phyloP scores from a whole-genome alignment of 1,140 invertebrate genomes.

The Orussus abietinus region DNA sequence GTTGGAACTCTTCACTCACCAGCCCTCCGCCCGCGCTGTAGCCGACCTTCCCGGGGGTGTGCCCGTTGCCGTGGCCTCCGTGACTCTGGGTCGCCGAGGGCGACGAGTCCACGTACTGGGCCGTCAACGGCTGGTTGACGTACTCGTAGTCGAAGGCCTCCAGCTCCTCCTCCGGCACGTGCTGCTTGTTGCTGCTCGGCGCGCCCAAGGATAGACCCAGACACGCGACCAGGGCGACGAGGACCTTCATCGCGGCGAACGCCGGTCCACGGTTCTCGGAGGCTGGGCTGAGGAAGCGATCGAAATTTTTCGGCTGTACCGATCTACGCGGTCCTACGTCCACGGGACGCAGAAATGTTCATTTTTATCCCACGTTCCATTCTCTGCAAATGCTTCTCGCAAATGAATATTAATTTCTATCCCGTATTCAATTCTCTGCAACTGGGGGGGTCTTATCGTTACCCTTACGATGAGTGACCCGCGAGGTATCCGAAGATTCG shows the following conservation, averaged over 20 bases:
- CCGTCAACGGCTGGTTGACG: constrained; percentile 9
- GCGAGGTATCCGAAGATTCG: no score
- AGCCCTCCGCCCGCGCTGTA: constrained; percentile 46
- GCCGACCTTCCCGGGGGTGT: no score
- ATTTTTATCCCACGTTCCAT: no score
- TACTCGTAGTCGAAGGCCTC: constrained; percentile 25
- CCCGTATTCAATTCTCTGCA: no score
- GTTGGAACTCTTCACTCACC: constrained; percentile 17
- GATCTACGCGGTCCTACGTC: no score
- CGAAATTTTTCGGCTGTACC: no score
- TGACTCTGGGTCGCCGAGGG: constrained; percentile 12
- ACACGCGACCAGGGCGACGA: constrained; percentile 3
- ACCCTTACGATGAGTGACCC: no score
- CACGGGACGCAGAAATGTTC: no score
- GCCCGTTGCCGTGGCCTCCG: constrained; percentile 9
- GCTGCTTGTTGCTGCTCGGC: constrained; percentile 7
- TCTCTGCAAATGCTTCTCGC: no score
- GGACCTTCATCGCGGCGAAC: constrained; percentile 6
- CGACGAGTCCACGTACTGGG: constrained; percentile 13
- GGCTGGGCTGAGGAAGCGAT: neutral
- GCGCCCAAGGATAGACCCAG: neutral
- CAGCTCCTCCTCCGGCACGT: neutral
- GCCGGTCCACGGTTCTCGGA: neutral
- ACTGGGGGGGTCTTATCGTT: no score
- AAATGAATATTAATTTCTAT: no score